Base-by-base conservation (phyloP, 2,113 vertebrate species). In the Phalacrocorax brasilianus region DNA sequence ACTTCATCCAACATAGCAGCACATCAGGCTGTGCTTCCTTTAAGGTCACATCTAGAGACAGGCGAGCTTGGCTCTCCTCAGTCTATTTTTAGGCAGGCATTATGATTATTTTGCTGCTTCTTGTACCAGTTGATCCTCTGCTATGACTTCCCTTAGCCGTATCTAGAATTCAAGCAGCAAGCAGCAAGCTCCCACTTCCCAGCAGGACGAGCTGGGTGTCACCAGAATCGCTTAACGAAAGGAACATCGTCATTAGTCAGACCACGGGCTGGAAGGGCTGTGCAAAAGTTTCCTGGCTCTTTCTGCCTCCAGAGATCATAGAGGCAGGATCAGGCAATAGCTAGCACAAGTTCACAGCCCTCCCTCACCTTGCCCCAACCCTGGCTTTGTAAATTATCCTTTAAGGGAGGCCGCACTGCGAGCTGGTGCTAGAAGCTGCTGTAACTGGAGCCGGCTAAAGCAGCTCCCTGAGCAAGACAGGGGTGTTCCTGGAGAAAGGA, bases 31-130 rank as follows among this genome's bases (percentile, higher is more conserved):
- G 59, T 1, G 56, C 76, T 42, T 73, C 79, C 70, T 65, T 71
- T 49, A 81, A 72, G 89, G 66, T 75, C 89, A 47, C 44, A 11
- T 14, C 45, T 17, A 59, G 56, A 63, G 63, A 47, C 22, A 27
- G 79, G 22, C 5, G 0, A 77, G 63, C 72, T 58, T 4, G 0
- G 73, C 73, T 67, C 65, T 71, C 47, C 88, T 50, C 47, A 9
- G 70, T 6, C 81, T 94, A 58, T 81, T 95, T 97, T 95, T 85
- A 89, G 92, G 80, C 67, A 58, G 79, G 9, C 42, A 28, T 44
- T 49, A 38, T 3, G 49, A 27, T 44, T 66, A 16, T 52, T 79
- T 44, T 72, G 59, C 75, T 83, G 53, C 44, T 6, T 16, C 35
- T 13, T 33, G 28, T 44, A 42, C 0, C 2, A 8, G 42, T 35